Evolutionary conservation across 2,888 invertebrate genomes (phyloP), one percentile per base, ranked within the genome.

Genomic region (Hirtodrosophila histrioides): DNA sequence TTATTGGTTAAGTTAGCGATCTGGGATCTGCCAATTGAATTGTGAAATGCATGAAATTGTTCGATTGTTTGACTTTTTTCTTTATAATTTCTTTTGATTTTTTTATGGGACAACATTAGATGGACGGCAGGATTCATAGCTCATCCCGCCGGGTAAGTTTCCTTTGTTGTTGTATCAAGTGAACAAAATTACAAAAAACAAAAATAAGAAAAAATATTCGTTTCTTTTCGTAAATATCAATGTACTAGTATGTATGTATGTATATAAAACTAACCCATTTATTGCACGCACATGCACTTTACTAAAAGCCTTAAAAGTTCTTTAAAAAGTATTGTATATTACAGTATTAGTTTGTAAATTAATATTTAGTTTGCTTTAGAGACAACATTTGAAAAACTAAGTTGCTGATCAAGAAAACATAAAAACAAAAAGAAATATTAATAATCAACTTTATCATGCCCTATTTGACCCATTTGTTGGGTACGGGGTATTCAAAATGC

Each of bases 121-220:
- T 92, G 92, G 92, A 92, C 90, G 91, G 92, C 92, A 91, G 92
- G 91, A 91, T 91, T 90, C 91, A 92, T 91, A 92, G 89, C 90
- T 89, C 91, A 90, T 90, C 91, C 90, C 91, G 92, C 89, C 91
- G 92, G 92, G 92, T 92, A 92, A 92, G 92, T 91, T 91, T 82
- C 78, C 75, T 85, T 82, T 74, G 66, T 65, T 66, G 82, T 87
- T 85, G 75, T 67, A 77, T 72, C 55, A 56, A 57, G 55, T 76
- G 49, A 62, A 60, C 36, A 50, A 64, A 17, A 23, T 7, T 40
- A 43, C 41, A 40, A 39, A 7, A 33, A 41, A 46, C n/a, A 24
- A 24, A 33, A 29, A 29, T 6, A 24, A 40, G 33, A 51, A 39
- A 61, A 17, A n/a, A 17, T 23, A 9, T 31, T 44, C 24, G 43